Evolutionary conservation across 2,113 vertebrate genomes (phyloP), one percentile per base, ranked within the genome.

Genomic region (Struthidea cinerea): DNA sequence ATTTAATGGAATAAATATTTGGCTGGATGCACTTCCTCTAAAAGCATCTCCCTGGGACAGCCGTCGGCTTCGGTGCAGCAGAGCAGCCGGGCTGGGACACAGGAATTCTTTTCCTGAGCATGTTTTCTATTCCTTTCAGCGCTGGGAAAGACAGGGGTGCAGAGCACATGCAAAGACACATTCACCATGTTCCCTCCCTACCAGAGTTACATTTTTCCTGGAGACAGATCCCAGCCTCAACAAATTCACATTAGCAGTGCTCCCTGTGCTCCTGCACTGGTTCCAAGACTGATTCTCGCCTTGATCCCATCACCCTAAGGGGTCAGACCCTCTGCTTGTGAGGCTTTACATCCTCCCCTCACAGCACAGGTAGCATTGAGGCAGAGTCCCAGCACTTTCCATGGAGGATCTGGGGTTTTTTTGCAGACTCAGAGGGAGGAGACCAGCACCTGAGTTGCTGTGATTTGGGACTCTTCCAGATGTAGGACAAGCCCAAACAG

Each of bases 1-100:
- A 95, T 96, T 97, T 92, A 95, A 95, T 61, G 80, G 89, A 94
- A 94, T 95, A 96, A 96, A 96, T 97, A 93, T 92, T 94, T 97
- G 94, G 93, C 96, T 93, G 86, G 68, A 53, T 87, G 64, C 3
- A 4, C 61, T 94, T 96, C 95, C 90, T 87, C 88, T 83, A 86
- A 94, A 90, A 88, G 30, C 90, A 94, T 94, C 88, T 95, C 57
- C 46, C 41, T 74, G 49, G 83, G 68, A 86, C 6, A 1, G 47
- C 44, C 12, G 0, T 87, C 79, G 2, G 69, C 92, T 83, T 95
- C 0, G 0, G 71, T 67, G 78, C 86, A 89, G 92, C 79, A 73
- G 42, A 87, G 41, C 92, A 93, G 90, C 87, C 93, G 93, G 67
- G 61, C 63, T 83, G 82, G 39, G 71, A 35, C 2, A 0, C 42